Evolutionary conservation across 2,113 vertebrate species (phyloP).

Genomic region (Penelope pileata): DNA sequence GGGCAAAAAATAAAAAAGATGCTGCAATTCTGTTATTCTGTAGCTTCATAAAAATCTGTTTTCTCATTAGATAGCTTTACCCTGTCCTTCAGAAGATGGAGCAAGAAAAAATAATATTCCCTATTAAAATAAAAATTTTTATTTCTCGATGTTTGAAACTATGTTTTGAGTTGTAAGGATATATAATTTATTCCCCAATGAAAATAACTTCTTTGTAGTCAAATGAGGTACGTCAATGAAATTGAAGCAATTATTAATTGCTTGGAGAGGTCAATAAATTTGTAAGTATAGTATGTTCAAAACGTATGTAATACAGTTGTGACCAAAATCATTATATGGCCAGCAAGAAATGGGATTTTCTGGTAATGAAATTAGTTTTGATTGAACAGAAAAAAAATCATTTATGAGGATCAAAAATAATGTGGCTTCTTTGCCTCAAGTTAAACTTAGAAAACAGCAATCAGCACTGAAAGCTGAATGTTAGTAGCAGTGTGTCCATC

Average conservation of each 20-base stretch:
- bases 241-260: neutral
- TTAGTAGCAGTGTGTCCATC: neutral
- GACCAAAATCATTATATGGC: neutral
- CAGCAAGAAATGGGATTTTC: neutral
- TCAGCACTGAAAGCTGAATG: fast-evolving
- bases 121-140: neutral
- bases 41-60: neutral
- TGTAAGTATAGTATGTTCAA: neutral
- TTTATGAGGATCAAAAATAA: neutral
- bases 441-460: neutral
- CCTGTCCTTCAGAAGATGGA: neutral
- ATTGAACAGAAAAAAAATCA: neutral
- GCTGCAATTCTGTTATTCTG: neutral
- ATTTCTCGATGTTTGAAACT: neutral
- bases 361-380: neutral
- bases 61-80: neutral
- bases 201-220: neutral
- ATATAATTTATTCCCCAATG: neutral
- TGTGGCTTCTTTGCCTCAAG: neutral
- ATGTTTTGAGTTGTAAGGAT: neutral
- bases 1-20: neutral
- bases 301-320: neutral
- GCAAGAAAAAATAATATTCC: neutral
- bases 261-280: neutral
- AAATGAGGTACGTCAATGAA: neutral